Evolutionary conservation across 2,797 vertebrate species (phyloP), one percentile per base, ranked within the genome.

Genomic region (Tiaroga cobitis): DNA sequence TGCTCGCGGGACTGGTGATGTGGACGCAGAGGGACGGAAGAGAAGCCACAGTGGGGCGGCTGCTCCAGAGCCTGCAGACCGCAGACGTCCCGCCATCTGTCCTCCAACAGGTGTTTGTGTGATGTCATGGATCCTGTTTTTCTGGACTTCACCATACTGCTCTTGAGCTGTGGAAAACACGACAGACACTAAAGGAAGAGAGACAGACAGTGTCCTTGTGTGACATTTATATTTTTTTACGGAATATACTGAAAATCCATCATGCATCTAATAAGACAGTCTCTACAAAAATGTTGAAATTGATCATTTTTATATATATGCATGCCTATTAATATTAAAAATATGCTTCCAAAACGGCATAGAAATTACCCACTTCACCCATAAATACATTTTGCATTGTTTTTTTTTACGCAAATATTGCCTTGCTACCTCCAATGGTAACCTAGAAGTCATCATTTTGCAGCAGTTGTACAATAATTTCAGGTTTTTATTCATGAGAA

Each of bases 1-100:
- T 95, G 0, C 89, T 99, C 34, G 95, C 96, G 3, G 97, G 96
- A 0, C 94, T 99, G 41, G 90, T 99, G 16, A 94, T 90, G 76
- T 99, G 98, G 98, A 95, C 94, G 76, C 96, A 95, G 70, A 89
- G 90, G 0, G 88, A 91, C 0, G 98, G 98, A 7, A 94, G 90
- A 76, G 90, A 86, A 15, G 97, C 97, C 9, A 98, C 97, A 0
- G 90, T 97, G 26, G 92, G 89, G 68, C 92, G 89, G 46, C 92
- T 99, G 9, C 90, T 93, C 2, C 74, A 90, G 72, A 93, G 95
- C 19, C 94, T 99, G 51, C 78, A 88, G 90, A 92, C 90, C 0
- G 89, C 92, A 3, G 96, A 96, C 13, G 85, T 95, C 19, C 96
- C 97, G 81, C 93, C 93, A 16, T 96, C 96, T 0, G 72, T 95